Conservation (phyloP, 2,113 vertebrate species). For the Raphicerus campestris region DNA sequence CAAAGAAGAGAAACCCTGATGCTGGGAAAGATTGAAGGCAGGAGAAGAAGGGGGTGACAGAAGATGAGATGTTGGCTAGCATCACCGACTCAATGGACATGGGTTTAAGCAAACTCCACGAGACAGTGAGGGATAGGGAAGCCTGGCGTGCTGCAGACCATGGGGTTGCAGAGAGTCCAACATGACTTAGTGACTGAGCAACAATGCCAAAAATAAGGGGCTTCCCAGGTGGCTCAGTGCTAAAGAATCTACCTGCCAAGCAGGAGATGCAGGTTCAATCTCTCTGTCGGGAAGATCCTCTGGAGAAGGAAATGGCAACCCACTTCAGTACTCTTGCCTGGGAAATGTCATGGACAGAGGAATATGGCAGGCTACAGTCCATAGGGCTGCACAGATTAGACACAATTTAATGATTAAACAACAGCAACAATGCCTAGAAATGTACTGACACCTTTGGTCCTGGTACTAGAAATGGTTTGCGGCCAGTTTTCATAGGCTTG, state of each 20-base stretch:
- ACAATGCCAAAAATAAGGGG: not conserved
- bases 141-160: not conserved
- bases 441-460: too few relatives aligned
- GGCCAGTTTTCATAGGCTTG: not conserved
- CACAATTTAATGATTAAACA: not conserved
- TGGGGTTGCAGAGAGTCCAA: not conserved
- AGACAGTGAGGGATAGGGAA: not conserved
- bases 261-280: not conserved
- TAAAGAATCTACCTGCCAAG: not conserved
- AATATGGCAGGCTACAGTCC: not conserved
- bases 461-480: not conserved
- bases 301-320: not conserved
- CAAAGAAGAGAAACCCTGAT: not conserved
- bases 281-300: fast-evolving
- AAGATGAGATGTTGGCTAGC: not conserved
- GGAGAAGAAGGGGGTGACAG: not conserved
- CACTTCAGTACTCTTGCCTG: not conserved
- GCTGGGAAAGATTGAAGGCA: not conserved
- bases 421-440: not conserved
- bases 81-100: not conserved
- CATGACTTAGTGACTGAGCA: not conserved
- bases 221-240: not conserved
- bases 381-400: not conserved
- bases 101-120: not conserved
- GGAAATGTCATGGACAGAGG: not conserved